phyloP scores from a whole-genome alignment of 2,113 vertebrate genomes.

The Ia io region DNA sequence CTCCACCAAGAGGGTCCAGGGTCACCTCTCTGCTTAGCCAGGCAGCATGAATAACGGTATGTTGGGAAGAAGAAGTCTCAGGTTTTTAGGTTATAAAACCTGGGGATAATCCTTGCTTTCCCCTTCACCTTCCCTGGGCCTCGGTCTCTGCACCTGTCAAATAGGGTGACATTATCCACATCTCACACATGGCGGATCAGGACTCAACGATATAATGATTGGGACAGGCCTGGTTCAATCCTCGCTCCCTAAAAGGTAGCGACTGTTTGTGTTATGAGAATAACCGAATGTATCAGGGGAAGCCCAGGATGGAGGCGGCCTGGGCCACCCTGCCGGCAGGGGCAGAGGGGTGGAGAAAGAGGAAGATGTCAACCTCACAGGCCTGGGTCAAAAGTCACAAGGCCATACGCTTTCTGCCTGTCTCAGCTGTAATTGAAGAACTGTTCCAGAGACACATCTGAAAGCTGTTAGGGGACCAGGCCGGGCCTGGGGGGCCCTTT shows the following conservation, averaged over 20 bases:
- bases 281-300: neutral
- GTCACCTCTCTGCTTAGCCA: neutral
- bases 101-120: neutral
- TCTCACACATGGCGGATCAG: neutral
- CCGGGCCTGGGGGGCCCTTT: neutral
- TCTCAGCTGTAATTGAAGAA: constrained; percentile 37
- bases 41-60: neutral
- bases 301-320: neutral
- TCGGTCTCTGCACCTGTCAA: neutral
- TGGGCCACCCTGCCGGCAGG: neutral
- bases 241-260: neutral
- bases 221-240: neutral
- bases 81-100: neutral
- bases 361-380: constrained; percentile 44
- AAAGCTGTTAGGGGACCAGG: constrained; percentile 60
- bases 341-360: neutral
- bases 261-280: neutral
- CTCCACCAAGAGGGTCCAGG: neutral
- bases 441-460: constrained; percentile 65
- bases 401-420: constrained; percentile 48
- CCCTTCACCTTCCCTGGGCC: neutral
- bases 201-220: neutral
- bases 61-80: neutral
- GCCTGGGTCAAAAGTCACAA: constrained; percentile 64
- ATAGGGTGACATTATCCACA: neutral